phyloP scores from a whole-genome alignment of 2,113 vertebrate genomes.

The Capreolus pygargus region DNA sequence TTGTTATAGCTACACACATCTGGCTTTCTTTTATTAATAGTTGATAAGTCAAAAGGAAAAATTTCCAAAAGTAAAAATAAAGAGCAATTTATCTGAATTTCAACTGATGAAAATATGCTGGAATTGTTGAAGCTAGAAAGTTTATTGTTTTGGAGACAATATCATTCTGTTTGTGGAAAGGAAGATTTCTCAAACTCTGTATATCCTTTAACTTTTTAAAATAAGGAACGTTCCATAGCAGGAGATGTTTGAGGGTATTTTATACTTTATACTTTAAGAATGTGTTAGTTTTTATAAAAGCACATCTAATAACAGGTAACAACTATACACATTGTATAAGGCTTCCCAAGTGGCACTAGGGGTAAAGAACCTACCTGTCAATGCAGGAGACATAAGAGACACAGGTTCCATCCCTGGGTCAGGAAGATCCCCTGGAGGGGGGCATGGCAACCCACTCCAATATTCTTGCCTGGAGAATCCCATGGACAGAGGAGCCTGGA shows the following conservation, averaged over 20 bases:
- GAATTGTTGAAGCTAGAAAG: slow-evolving; percentile 4
- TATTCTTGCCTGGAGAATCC: background rate
- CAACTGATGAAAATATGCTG: background rate
- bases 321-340: background rate
- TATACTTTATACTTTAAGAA: background rate
- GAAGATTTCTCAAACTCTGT: background rate
- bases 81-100: background rate
- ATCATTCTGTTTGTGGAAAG: background rate
- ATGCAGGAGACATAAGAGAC: background rate
- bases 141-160: background rate
- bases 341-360: background rate
- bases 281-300: background rate
- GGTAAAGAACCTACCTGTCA: background rate
- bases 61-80: slow-evolving; percentile 2
- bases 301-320: background rate
- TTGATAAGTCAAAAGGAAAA: background rate
- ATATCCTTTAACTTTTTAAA: background rate
- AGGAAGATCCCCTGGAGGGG: background rate
- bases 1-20: background rate
- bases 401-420: background rate
- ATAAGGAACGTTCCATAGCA: background rate
- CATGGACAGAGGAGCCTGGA: background rate
- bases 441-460: background rate
- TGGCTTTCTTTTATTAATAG: background rate
- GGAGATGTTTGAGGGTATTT: background rate